Evolutionary conservation across 1,140 invertebrate species (phyloP), one percentile per base, ranked within the genome.

Genomic region (Rhyacophila brunnea): DNA sequence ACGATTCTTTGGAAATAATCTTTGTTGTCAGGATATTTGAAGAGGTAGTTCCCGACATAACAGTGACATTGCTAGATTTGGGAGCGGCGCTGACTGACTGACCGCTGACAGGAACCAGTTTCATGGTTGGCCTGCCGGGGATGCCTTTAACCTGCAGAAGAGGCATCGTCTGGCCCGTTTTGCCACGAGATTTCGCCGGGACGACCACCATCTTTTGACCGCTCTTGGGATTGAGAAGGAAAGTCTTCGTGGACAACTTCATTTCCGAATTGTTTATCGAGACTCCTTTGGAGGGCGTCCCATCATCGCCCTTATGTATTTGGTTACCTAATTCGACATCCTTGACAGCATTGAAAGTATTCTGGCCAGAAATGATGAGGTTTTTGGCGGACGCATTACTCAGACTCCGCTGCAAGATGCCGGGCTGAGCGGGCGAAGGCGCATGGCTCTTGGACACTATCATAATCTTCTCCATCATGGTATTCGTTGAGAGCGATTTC

Each of bases 121-220:
- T 78, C 75, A 79, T 77, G 6, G 70, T 68, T 10, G 48, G 58
- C 28, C 57, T 51, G 6, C 74, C 73, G 9, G 71, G 67, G 11
- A 79, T 67, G 34, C 74, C 72, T 65, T 78, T 79, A 19, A 79
- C 73, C 51, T 78, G 74, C 58, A 78, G 67, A 20, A 78, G 53
- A 1, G 75, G 75, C 44, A 77, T 65, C 45, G 56, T 11, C 23
- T 73, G 71, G 10, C 68, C 70, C 4, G 74, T 75, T 69, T 77
- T 78, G 18, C 69, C 67, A 32, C 72, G 58, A 10, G 63, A 56
- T 60, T 74, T 75, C 6, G 75, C 72, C 0, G 77, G 77, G 28
- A 79, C 40, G 2, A 79, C 75, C 15, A 79, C 74, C 77, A 78
- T 79, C 64, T 78, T 79, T 64, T 79, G 75, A 6, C 75, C 75